Evolutionary conservation across 2,888 invertebrate genomes (phyloP).

Genomic region (Blera fallax): DNA sequence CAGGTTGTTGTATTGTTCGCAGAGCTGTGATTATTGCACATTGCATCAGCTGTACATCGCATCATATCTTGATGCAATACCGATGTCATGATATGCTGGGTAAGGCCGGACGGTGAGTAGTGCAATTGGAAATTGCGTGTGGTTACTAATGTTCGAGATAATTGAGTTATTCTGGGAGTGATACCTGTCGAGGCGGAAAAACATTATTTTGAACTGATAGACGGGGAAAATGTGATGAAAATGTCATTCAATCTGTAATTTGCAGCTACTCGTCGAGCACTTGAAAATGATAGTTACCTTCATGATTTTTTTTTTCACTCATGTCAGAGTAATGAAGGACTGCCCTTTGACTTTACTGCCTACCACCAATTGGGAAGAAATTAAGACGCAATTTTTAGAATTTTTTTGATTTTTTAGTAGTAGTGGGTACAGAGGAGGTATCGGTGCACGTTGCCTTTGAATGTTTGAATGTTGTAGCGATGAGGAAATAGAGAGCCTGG

Average conservation of each 20-base stretch:
- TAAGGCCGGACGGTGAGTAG: background rate
- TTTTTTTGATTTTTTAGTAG: no score
- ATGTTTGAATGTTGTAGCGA: no score
- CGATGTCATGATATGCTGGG: background rate
- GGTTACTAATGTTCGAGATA: slow-evolving; percentile 38
- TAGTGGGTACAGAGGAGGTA: no score
- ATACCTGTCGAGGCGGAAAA: slow-evolving; percentile 21
- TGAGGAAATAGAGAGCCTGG: no score
- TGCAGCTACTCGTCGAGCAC: background rate
- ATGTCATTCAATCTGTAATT: background rate
- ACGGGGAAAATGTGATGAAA: slow-evolving; percentile 4
- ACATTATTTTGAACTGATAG: background rate
- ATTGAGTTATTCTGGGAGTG: slow-evolving; percentile 30
- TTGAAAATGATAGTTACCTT: background rate
- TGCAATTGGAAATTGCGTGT: slow-evolving; percentile 3
- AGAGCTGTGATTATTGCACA: slow-evolving; percentile 24
- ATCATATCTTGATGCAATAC: slow-evolving; percentile 30
- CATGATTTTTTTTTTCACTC: no score
- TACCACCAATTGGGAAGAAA: no score
- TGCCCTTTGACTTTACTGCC: no score
- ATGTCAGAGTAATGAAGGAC: no score
- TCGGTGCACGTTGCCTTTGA: no score
- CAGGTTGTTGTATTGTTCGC: background rate
- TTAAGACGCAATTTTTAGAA: no score
- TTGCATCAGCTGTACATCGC: slow-evolving; percentile 24